phyloP scores from a whole-genome alignment of 2,888 invertebrate species.

The Xylocampa areola region DNA sequence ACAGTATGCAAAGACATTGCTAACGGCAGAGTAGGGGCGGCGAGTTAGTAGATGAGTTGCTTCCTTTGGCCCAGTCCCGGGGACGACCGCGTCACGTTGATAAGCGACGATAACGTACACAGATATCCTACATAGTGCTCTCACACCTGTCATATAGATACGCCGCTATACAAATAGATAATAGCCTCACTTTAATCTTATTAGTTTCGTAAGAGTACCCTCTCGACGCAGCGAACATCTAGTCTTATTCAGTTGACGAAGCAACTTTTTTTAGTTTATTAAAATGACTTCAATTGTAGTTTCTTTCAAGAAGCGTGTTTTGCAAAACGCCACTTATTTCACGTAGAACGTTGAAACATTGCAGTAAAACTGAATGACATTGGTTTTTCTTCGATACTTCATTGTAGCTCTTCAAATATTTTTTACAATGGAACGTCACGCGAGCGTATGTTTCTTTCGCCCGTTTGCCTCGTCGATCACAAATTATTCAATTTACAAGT shows the following conservation, averaged over 20 bases:
- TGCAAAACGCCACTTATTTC: neutral
- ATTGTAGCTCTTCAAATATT: conserved; percentile 1
- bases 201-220: conserved; percentile 25
- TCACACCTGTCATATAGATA: conserved; percentile 45
- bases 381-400: conserved; percentile 4
- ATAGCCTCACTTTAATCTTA: conserved; percentile 17
- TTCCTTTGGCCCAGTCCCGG: conserved; percentile 34
- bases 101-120: conserved; percentile 27
- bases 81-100: conserved; percentile 11
- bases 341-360: conserved; percentile 10
- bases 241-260: neutral
- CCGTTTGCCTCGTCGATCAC: neutral
- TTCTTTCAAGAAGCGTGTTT: conserved; percentile 3
- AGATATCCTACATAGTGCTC: conserved; percentile 15
- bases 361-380: conserved; percentile 1
- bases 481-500: conserved; percentile 15
- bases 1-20: conserved; percentile 4
- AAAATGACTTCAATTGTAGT: no score
- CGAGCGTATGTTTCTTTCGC: conserved; percentile 13
- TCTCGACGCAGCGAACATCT: neutral
- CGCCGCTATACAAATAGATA: neutral
- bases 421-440: conserved; percentile 17
- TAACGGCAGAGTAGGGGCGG: conserved; percentile 13
- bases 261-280: no score
- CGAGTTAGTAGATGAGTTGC: conserved; percentile 31